phyloP scores from a whole-genome alignment of 92 coral and sea anemone species.

The Isaurus tuberculatus region DNA sequence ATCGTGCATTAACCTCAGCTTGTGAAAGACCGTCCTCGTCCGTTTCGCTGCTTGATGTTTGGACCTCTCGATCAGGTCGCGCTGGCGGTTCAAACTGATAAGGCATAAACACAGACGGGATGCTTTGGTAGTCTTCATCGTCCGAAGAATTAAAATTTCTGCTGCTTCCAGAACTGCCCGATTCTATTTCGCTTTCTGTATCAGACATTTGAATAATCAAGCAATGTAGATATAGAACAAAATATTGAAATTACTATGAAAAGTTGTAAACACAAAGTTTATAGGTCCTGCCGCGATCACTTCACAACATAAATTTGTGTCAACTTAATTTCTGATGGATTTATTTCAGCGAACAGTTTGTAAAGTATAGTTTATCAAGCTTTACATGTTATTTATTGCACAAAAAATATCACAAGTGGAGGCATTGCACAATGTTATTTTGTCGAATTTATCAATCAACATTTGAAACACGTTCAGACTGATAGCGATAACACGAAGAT shows the following conservation, averaged over 20 bases:
- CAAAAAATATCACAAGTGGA: too few species aligned
- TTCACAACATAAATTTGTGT: neutral
- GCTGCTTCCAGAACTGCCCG: constrained; percentile 39
- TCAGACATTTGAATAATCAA: constrained; percentile 18
- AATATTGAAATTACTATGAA: too few species aligned
- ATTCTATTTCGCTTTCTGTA: constrained; percentile 10
- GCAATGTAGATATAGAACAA: constrained; percentile 4
- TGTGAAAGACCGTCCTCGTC: constrained; percentile 28
- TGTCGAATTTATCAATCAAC: constrained; percentile 7
- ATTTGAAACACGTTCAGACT: neutral
- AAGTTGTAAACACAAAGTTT: constrained; percentile 8
- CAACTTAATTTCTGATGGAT: constrained; percentile 10
- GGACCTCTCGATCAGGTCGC: constrained; percentile 37
- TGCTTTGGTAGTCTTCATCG: too few species aligned
- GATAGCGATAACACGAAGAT: too few species aligned
- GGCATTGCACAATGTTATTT: neutral
- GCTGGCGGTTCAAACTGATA: constrained; percentile 40
- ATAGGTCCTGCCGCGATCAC: neutral
- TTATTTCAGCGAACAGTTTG: too few species aligned
- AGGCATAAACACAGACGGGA: too few species aligned
- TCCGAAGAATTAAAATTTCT: constrained; percentile 23
- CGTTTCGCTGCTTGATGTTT: constrained; percentile 38
- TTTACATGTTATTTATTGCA: too few species aligned
- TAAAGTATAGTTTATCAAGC: too few species aligned
- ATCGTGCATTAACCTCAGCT: constrained; percentile 25